phyloP scores from a whole-genome alignment of 2,888 invertebrate genomes.

The Hermodice carunculata region DNA sequence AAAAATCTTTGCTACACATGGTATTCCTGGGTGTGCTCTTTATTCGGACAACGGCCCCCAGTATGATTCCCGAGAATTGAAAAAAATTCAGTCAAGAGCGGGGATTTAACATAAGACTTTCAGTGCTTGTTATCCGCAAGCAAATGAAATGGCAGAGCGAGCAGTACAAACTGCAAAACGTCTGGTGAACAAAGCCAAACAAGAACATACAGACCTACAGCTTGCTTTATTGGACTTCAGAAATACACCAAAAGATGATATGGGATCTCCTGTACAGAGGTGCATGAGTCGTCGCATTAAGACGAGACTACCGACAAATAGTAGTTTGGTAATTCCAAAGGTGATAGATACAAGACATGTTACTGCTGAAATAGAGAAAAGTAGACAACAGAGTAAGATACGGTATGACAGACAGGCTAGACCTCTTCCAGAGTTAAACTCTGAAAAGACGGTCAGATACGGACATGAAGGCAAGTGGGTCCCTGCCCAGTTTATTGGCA shows the following conservation, averaged over 20 bases:
- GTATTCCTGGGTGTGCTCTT: background rate
- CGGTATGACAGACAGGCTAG: background rate
- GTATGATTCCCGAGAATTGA: background rate
- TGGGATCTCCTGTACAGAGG: background rate
- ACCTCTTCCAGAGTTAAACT: background rate
- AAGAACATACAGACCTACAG: background rate
- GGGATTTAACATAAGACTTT: background rate
- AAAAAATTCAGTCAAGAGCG: background rate
- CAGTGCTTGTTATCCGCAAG: background rate
- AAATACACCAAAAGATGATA: conserved; percentile 4
- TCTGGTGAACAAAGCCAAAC: background rate
- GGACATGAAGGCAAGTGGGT: background rate
- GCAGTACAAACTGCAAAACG: conserved; percentile 1
- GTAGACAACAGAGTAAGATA: background rate
- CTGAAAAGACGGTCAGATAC: background rate
- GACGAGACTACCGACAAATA: background rate
- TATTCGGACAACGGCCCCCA: background rate
- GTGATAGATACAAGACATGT: background rate
- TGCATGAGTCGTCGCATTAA: background rate
- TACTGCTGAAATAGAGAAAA: background rate
- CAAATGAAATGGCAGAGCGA: conserved; percentile 3
- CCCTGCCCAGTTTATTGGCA: background rate
- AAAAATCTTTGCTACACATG: background rate
- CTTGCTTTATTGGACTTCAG: background rate
- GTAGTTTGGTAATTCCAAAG: background rate